phyloP scores from a whole-genome alignment of 2,888 invertebrate genomes.

The Drosophila buzzatii region DNA sequence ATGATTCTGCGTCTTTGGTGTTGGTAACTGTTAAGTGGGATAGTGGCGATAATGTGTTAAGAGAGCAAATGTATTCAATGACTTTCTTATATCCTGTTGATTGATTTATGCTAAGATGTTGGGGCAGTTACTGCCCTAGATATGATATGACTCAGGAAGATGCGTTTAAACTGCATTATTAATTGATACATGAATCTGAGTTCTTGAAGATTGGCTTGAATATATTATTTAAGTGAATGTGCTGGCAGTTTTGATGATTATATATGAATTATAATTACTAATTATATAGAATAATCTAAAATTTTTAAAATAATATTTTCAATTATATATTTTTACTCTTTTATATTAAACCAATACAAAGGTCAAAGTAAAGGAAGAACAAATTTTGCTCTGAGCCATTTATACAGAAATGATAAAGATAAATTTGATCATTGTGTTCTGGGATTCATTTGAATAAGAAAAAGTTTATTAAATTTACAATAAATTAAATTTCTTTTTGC shows the following conservation, averaged over 20 bases:
- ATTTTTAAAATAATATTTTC: too few relatives aligned
- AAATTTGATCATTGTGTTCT: too few relatives aligned
- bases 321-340: too few relatives aligned
- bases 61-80: constrained; percentile 7
- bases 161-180: not conserved
- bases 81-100: constrained; percentile 6
- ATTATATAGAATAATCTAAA: too few relatives aligned
- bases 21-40: constrained; percentile 21
- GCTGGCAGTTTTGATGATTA: not conserved
- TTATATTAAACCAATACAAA: too few relatives aligned
- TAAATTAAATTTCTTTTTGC: too few relatives aligned
- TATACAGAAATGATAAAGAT: too few relatives aligned
- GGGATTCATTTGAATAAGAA: too few relatives aligned
- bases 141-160: constrained; percentile 2
- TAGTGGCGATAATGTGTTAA: constrained; percentile 13
- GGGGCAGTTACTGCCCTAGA: constrained; percentile 4
- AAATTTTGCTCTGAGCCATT: too few relatives aligned
- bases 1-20: constrained; percentile 8
- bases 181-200: not conserved
- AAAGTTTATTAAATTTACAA: too few relatives aligned
- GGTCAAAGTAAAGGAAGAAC: too few relatives aligned
- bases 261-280: not conserved
- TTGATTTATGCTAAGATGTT: not conserved
- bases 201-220: not conserved
- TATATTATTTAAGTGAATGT: too few relatives aligned